A percentile compares a stretch with the other conserved stretches of the same genome.
phyloP scores from a whole-genome alignment of 2,888 invertebrate species.

The Aleiodes alternator region DNA sequence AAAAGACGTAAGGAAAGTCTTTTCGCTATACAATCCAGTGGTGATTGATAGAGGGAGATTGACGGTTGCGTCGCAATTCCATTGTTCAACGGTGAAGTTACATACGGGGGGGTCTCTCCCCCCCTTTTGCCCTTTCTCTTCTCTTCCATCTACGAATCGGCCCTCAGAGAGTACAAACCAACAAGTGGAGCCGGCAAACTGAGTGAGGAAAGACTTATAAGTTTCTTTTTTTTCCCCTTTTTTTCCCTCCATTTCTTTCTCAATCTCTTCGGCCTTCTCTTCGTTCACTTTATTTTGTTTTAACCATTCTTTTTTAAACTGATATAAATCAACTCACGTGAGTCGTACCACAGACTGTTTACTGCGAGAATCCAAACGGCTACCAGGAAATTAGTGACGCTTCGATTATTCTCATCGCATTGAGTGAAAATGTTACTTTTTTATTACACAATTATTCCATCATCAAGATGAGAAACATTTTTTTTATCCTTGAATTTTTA shows the following conservation, averaged over 20 bases:
- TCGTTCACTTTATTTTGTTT: conserved; percentile 15
- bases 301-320: conserved; percentile 43
- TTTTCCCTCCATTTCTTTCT: not conserved
- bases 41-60: conserved; percentile 74
- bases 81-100: conserved; percentile 68
- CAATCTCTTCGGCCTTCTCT: conserved; percentile 8
- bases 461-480: not conserved
- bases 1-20: conserved; percentile 45
- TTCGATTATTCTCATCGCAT: conserved; percentile 42
- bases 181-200: conserved; percentile 63
- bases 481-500: not conserved
- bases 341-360: conserved; percentile 29
- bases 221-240: not conserved
- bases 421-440: conserved; percentile 43
- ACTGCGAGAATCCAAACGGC: conserved; percentile 13
- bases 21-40: conserved; percentile 58
- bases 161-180: conserved; percentile 45
- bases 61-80: conserved; percentile 73
- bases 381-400: conserved; percentile 38
- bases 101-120: conserved; percentile 11
- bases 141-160: not conserved
- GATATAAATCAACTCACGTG: conserved; percentile 69
- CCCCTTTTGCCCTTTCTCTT: too few relatives aligned
- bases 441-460: conserved; percentile 29
- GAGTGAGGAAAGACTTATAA: conserved; percentile 28